Evolutionary conservation across 2,888 invertebrate species (phyloP).

Genomic region (Heliconius cydno): DNA sequence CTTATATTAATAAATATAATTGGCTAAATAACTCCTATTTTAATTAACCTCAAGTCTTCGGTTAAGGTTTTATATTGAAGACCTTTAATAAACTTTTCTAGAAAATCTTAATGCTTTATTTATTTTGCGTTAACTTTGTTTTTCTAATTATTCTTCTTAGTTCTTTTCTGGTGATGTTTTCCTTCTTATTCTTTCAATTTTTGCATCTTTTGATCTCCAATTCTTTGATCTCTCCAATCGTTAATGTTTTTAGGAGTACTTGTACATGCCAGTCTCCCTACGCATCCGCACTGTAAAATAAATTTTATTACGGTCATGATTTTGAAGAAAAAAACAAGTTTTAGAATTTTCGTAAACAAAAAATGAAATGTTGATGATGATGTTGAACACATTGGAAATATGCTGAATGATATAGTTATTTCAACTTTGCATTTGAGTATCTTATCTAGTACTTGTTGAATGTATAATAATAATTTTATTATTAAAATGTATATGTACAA

Average conservation of each 20-base stretch:
- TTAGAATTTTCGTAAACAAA: background rate
- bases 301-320: conserved; percentile 32
- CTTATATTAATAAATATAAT: conserved; percentile 35
- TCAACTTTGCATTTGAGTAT: no score
- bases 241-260: conserved; percentile 66
- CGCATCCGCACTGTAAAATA: conserved; percentile 79
- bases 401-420: no score
- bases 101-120: background rate
- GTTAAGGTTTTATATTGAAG: background rate
- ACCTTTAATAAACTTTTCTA: background rate
- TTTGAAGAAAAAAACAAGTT: background rate
- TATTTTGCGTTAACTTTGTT: background rate
- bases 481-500: background rate
- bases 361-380: background rate
- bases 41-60: background rate
- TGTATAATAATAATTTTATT: background rate
- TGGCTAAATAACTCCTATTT: conserved; percentile 27
- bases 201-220: background rate
- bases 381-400: no score
- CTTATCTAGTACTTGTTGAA: background rate
- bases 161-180: background rate
- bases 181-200: background rate
- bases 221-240: background rate
- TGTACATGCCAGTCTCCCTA: conserved; percentile 79
- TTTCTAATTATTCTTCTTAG: background rate